Conservation (phyloP, 2,797 vertebrate genomes). For the Epinephelus coioides region DNA sequence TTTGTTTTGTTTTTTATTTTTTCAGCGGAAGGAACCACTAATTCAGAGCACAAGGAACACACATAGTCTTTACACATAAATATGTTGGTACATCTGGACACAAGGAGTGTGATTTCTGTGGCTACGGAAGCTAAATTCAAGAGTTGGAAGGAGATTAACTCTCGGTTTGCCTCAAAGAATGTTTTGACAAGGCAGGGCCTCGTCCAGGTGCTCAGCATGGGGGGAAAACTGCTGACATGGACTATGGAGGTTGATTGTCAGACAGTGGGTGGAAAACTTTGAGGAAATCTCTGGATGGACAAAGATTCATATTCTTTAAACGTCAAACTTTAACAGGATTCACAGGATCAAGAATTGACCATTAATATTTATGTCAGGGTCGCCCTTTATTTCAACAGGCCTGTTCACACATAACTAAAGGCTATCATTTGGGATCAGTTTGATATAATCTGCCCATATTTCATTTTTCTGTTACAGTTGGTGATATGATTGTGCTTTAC, state of each 20-base stretch:
- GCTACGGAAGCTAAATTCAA: conserved; percentile 1
- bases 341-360: not conserved
- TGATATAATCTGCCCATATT: not conserved
- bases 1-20: not conserved
- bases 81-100: not conserved
- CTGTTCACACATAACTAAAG: not conserved
- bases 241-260: conserved; percentile 1
- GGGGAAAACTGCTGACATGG: conserved; percentile 3
- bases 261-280: not conserved
- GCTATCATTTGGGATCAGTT: not conserved
- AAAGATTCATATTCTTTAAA: not conserved
- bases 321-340: not conserved
- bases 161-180: conserved; percentile 20
- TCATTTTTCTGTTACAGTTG: not conserved
- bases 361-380: not conserved
- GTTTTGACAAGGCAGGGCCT: conserved; percentile 17
- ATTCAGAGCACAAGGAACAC: not conserved
- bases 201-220: conserved; percentile 8
- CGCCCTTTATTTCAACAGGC: not conserved
- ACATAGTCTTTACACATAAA: not conserved
- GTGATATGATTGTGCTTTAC: not conserved
- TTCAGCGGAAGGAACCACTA: not conserved
- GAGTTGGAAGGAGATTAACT: conserved; percentile 8
- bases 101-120: not conserved
- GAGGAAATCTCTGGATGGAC: not conserved